Conservation (phyloP, 2,888 invertebrate species). For the Hololepta plana region DNA sequence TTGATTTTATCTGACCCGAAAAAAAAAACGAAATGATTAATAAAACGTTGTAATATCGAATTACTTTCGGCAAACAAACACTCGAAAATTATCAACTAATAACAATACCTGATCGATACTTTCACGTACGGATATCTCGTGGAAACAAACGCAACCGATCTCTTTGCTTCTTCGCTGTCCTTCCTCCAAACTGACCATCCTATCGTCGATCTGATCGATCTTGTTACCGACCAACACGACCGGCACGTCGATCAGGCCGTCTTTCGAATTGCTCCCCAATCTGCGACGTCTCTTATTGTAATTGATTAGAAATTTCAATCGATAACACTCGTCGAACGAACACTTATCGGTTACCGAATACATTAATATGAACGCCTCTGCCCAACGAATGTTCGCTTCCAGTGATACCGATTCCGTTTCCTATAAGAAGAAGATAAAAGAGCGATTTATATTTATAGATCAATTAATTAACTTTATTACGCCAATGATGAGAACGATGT, state of each 20-base stretch:
- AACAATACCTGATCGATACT: constrained; percentile 57
- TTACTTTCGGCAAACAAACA: too few species aligned
- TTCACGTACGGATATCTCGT: constrained; percentile 72
- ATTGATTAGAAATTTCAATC: constrained; percentile 65
- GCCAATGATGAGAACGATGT: too few species aligned
- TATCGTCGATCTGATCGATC: constrained; percentile 55
- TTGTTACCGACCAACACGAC: constrained; percentile 73
- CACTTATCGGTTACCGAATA: constrained; percentile 81
- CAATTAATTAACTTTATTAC: too few species aligned
- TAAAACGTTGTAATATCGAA: too few species aligned
- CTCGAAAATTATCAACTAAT: constrained; percentile 1
- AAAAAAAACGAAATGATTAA: too few species aligned
- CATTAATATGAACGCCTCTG: constrained; percentile 71
- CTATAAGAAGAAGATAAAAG: constrained; percentile 30
- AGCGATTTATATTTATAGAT: too few species aligned
- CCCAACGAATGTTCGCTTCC: constrained; percentile 72
- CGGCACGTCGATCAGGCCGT: constrained; percentile 45
- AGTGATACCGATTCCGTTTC: constrained; percentile 48
- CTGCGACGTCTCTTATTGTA: constrained; percentile 56
- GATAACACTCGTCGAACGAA: constrained; percentile 72
- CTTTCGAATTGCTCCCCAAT: constrained; percentile 38
- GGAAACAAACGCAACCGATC: constrained; percentile 65
- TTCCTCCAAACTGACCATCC: constrained; percentile 63
- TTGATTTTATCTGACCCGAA: too few species aligned
- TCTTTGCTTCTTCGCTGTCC: constrained; percentile 57